Conservation (phyloP, 1,140 invertebrate species). For the Sycobia sp. region DNA sequence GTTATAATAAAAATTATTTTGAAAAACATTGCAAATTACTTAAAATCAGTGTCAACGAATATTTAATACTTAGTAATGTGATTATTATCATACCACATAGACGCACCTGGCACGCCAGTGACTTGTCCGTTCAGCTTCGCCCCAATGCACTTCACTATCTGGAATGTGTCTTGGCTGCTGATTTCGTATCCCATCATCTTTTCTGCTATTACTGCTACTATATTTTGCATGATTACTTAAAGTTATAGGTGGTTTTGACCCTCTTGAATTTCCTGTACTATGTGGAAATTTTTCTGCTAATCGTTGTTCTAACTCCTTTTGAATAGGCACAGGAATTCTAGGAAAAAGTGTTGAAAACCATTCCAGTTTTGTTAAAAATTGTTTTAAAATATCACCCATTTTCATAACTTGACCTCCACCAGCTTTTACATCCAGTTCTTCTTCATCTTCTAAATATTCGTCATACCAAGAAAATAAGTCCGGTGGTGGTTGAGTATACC, state of each 20-base stretch:
- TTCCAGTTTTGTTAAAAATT: conserved; percentile 94
- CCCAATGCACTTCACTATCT: conserved; percentile 64
- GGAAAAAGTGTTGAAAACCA: conserved; percentile 99
- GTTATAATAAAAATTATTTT: conserved; percentile 4
- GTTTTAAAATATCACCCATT: conserved; percentile 91
- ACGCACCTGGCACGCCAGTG: conserved; percentile 63
- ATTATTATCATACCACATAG: conserved; percentile 60
- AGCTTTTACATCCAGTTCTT: conserved; percentile 96
- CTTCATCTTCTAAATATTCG: conserved; percentile 93
- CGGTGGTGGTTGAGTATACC: conserved; percentile 94
- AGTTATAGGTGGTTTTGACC: conserved; percentile 56
- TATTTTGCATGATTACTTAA: conserved; percentile 58
- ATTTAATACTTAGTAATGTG: conserved; percentile 51
- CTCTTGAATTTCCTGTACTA: conserved; percentile 52
- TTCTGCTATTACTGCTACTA: conserved; percentile 47
- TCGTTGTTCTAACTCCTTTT: conserved; percentile 85
- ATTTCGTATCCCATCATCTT: conserved; percentile 47
- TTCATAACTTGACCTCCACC: conserved; percentile 93
- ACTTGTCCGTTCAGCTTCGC: conserved; percentile 59
- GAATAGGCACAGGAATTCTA: conserved; percentile 98
- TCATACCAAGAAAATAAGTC: conserved; percentile 98
- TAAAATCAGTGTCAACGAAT: conserved; percentile 3
- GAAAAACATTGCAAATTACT: conserved; percentile 1
- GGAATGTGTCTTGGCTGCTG: conserved; percentile 58
- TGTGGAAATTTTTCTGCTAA: conserved; percentile 67